A percentile compares a stretch with the other conserved stretches of the same genome.
Conservation (phyloP, 2,113 vertebrate genomes). For the Proteles cristata region DNA sequence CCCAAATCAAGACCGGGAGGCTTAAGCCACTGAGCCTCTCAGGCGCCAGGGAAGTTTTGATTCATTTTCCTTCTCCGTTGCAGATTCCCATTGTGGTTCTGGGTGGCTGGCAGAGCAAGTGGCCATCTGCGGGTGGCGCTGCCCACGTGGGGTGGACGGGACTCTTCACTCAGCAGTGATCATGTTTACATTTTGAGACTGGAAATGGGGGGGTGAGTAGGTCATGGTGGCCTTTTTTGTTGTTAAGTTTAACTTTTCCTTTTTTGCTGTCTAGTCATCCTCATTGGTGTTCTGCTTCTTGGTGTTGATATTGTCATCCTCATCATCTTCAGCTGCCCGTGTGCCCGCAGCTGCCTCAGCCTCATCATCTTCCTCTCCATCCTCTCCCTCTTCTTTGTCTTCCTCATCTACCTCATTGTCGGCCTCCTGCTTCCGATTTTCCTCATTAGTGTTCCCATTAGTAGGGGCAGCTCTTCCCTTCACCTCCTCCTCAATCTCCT, state of each 20-base stretch:
- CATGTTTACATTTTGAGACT: neutral
- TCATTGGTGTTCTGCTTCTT: neutral
- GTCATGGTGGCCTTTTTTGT: neutral
- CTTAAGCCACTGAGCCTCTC: too few species aligned
- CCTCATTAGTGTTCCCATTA: neutral
- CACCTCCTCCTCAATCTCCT: neutral
- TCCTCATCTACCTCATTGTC: neutral
- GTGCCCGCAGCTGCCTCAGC: neutral
- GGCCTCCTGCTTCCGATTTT: neutral
- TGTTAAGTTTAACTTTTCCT: neutral
- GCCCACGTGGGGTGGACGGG: neutral
- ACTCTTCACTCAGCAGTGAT: neutral
- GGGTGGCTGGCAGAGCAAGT: neutral
- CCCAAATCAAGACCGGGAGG: too few species aligned
- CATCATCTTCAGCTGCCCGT: neutral
- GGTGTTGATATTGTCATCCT: neutral
- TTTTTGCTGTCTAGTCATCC: neutral
- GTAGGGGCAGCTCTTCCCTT: neutral
- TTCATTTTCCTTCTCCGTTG: neutral
- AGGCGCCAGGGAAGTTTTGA: neutral
- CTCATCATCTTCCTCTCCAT: neutral
- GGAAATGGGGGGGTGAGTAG: neutral
- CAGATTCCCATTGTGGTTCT: neutral
- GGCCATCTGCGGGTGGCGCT: neutral
- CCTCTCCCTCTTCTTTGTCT: neutral